A percentile compares a stretch with the other conserved stretches of the same genome.
These are phyloP conservation scores for Ichneumoninae sp. DNA, from an alignment of 2,888 invertebrate species.

Conservation along the genomic window DNA sequence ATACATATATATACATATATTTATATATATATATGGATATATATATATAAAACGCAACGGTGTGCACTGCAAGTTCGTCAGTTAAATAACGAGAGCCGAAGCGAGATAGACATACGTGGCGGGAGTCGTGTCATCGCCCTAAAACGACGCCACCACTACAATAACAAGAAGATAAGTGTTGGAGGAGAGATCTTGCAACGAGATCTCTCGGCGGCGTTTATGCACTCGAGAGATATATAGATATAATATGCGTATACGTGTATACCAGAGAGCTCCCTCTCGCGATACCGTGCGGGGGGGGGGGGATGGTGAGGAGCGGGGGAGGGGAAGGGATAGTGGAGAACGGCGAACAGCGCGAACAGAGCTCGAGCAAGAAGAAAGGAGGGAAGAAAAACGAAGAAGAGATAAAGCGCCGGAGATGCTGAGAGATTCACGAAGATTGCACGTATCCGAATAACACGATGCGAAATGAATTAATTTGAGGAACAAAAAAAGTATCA, in stretches of 20 bases:
- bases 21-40: background rate
- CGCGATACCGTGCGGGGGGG: conserved; percentile 13
- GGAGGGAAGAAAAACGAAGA: conserved; percentile 22
- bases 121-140: conserved; percentile 64
- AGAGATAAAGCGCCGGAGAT: conserved; percentile 15
- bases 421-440: conserved; percentile 15
- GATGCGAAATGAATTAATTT: background rate
- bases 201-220: conserved; percentile 57
- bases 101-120: conserved; percentile 28
- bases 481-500: background rate
- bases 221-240: conserved; percentile 51
- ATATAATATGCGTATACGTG: conserved; percentile 10
- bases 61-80: conserved; percentile 1
- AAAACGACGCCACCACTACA: conserved; percentile 62
- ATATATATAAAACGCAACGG: background rate
- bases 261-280: conserved; percentile 23
- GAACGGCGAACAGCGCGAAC: conserved; percentile 47
- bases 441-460: conserved; percentile 9
- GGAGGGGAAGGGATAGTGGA: background rate
- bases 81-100: conserved; percentile 10
- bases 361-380: conserved; percentile 40
- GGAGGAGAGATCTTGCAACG: conserved; percentile 51
- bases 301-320: background rate
- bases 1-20: background rate
- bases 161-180: conserved; percentile 58